Conservation (phyloP, 2,113 vertebrate species). For the Callithrix jacchus region DNA sequence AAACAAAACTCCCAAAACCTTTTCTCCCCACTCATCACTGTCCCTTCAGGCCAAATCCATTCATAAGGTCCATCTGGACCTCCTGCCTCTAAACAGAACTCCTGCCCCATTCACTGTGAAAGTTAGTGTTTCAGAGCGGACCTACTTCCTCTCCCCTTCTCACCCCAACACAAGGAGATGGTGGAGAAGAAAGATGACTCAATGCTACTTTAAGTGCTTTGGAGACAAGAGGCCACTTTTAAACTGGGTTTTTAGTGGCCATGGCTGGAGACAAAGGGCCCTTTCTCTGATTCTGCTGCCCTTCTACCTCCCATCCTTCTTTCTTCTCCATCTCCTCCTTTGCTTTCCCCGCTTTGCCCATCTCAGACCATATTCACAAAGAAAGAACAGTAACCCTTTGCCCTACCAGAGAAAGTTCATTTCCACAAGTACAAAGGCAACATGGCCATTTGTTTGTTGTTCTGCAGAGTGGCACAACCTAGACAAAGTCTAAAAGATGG, state of each 20-base stretch:
- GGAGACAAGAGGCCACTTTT: constrained; percentile 75
- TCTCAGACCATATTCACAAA: background rate
- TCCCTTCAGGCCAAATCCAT: background rate
- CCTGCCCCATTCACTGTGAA: background rate
- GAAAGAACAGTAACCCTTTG: background rate
- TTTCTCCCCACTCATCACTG: background rate
- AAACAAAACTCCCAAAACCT: background rate
- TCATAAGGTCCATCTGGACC: background rate
- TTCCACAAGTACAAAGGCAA: background rate
- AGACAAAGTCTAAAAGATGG: background rate
- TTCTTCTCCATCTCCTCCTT: constrained; percentile 79
- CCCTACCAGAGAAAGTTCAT: background rate
- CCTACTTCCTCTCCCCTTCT: background rate
- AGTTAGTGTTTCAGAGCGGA: background rate
- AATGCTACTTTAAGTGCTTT: constrained; percentile 69
- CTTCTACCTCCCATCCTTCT: constrained; percentile 76
- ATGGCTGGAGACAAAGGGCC: constrained; percentile 72
- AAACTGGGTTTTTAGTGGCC: constrained; percentile 68
- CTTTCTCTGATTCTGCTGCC: constrained; percentile 72
- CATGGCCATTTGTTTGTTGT: background rate
- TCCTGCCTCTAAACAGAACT: background rate
- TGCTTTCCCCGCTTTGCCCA: background rate
- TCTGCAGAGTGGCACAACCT: background rate
- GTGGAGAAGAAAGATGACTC: background rate
- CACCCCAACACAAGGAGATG: background rate